Evolutionary conservation across 2,113 vertebrate genomes (phyloP).

Genomic region (Dasypus novemcinctus): DNA sequence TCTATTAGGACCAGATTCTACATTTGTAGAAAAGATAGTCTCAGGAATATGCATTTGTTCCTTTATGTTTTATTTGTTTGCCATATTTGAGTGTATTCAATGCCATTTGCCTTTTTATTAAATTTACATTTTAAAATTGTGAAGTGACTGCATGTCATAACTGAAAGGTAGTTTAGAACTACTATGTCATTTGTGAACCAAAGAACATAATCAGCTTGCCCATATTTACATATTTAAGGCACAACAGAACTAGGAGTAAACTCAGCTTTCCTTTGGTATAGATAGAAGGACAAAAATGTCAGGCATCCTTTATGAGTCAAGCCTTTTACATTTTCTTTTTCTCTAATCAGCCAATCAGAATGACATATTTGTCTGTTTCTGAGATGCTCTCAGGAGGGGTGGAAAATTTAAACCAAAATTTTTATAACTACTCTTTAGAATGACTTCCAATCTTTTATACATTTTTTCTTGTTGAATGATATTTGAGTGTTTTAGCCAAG

Average conservation of each 20-base stretch:
- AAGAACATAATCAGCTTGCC: background rate
- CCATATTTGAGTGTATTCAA: background rate
- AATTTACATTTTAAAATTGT: background rate
- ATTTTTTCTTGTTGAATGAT: slow-evolving; percentile 35
- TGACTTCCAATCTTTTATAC: background rate
- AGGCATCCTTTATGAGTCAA: background rate
- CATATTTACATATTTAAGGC: background rate
- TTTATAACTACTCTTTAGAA: background rate
- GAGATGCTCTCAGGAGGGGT: background rate
- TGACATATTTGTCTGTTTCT: background rate
- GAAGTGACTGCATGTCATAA: background rate
- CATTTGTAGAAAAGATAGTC: background rate
- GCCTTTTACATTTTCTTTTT: background rate
- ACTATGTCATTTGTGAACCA: background rate
- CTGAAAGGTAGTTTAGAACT: slow-evolving; percentile 3
- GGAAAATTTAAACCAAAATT: slow-evolving; percentile 6
- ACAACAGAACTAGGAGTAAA: background rate
- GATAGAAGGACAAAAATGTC: background rate
- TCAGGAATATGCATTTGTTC: background rate
- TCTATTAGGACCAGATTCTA: background rate
- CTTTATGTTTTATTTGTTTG: background rate
- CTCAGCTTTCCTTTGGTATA: background rate
- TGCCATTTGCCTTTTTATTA: background rate
- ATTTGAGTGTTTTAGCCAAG: slow-evolving; percentile 15
- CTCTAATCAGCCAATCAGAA: background rate